These are phyloP conservation scores for Anoplius nigerrimus DNA, from an alignment of 2,888 invertebrate species.

Conservation along the genomic window DNA sequence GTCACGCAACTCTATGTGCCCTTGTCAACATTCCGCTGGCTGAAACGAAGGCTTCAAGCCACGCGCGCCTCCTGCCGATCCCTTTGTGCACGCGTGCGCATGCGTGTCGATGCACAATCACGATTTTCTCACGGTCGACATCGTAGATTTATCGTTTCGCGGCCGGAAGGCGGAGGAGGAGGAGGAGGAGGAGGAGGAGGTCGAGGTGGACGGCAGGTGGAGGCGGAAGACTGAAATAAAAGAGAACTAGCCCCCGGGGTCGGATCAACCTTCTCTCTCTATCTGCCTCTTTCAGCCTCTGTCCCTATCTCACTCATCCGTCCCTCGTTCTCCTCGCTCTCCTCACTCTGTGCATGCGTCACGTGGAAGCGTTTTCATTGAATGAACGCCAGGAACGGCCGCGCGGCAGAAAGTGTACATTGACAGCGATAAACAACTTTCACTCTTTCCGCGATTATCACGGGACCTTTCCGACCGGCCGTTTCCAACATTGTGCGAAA, in stretches of 20 bases:
- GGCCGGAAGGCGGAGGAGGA: slow-evolving; percentile 9
- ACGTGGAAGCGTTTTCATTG: slow-evolving; percentile 6
- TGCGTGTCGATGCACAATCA: slow-evolving; percentile 5
- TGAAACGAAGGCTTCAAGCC: no score
- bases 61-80: neutral
- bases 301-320: neutral
- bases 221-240: neutral
- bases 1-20: neutral
- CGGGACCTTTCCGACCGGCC: slow-evolving; percentile 12
- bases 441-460: slow-evolving; percentile 30
- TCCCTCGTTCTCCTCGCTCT: neutral
- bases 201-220: neutral
- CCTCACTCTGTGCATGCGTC: neutral
- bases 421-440: slow-evolving; percentile 30
- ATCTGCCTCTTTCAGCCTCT: neutral
- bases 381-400: neutral
- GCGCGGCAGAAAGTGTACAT: slow-evolving; percentile 10
- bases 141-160: neutral
- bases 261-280: neutral
- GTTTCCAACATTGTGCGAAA: slow-evolving; percentile 14
- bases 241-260: neutral
- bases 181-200: slow-evolving; percentile 1
- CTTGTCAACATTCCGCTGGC: neutral
- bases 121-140: slow-evolving; percentile 20
- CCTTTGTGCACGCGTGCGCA: neutral